Base-by-base conservation (phyloP, 2,113 vertebrate genomes). In the Lepisosteus osseus region DNA sequence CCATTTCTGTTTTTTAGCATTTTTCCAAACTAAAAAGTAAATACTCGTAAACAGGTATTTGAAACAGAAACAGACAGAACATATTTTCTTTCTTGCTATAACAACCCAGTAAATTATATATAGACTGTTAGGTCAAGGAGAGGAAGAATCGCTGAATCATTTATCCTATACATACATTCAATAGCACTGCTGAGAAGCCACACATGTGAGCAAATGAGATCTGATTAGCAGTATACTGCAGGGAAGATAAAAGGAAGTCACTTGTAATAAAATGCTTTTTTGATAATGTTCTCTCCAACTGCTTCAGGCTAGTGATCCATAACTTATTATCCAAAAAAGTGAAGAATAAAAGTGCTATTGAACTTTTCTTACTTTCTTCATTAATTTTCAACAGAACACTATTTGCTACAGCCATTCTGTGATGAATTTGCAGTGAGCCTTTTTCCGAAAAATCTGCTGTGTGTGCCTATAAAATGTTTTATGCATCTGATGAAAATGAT, bases 151-250 rank as follows among this genome's bases (percentile, higher is more conserved):
- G 43, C 40, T 70, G 45, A 76, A 70, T 54, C 69, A 72, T 75
- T 78, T n/a, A 67, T 73, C 64, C 57, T 57, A 74, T 77, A 68
- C 64, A 6, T 65, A 61, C 68, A 75, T 76, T 42, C 72, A 74
- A 47, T 42, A 56, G 72, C 65, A 55, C 62, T 67, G 76, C 68
- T 42, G 29, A 29, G 40, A 67, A 55, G 62, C 15, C n/a, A 14
- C 4, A 9, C 70, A 72, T 77, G 47, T 55, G 70, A 72, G 61
- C 45, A 65, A 17, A 72, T 9, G 12, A 66, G 57, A 68, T 73
- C 59, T 69, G 61, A 78, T 69, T 45, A 70, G 51, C 61, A 45
- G 29, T 17, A 7, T 59, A 56, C 56, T 57, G 41, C 8, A 14
- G 47, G 40, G 43, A 54, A 59, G n/a, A 65, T 54, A 29, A 47